Conservation (phyloP, 2,113 vertebrate species). For the Falcunculus frontatus region DNA sequence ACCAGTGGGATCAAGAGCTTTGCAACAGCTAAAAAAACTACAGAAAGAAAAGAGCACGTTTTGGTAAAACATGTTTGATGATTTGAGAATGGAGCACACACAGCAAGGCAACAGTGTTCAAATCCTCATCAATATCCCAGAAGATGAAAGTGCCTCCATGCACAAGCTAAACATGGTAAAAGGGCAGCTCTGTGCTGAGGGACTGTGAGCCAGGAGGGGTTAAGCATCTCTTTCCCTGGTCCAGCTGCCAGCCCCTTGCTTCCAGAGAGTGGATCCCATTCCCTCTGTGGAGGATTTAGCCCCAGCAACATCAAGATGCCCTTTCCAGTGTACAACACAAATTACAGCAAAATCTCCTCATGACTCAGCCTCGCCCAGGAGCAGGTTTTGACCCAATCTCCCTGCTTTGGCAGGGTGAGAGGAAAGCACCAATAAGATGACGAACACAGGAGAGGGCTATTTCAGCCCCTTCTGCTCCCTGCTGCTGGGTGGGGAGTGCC, state of each 20-base stretch:
- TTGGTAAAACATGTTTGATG: not conserved
- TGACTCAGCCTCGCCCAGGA: not conserved
- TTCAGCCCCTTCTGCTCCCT: not conserved
- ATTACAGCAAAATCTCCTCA: not conserved
- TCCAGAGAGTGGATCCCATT: not conserved
- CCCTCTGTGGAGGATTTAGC: not conserved
- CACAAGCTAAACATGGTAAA: not conserved
- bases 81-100: not conserved
- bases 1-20: not conserved
- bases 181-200: not conserved
- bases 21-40: not conserved
- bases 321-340: not conserved
- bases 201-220: not conserved
- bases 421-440: not conserved
- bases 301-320: rapidly evolving
- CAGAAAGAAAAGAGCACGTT: not conserved
- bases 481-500: not conserved
- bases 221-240: not conserved
- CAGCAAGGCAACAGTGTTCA: not conserved
- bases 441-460: not conserved
- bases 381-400: not conserved
- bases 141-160: not conserved
- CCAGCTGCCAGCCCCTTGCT: not conserved
- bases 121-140: not conserved
- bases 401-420: not conserved